phyloP scores from a whole-genome alignment of 2,113 vertebrate species.

The Chlorodrepanis virens region DNA sequence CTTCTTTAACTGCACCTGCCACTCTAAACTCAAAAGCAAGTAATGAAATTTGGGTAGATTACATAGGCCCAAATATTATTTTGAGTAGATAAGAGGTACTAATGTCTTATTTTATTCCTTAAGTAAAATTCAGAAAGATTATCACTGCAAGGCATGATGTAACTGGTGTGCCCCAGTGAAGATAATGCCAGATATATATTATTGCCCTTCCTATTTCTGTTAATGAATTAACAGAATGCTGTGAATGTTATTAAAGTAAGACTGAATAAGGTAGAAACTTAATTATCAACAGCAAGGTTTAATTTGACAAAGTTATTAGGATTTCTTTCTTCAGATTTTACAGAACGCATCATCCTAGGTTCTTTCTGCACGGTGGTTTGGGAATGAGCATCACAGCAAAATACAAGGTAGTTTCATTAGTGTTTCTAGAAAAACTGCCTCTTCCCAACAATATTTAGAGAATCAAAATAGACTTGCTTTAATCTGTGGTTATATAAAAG shows the following conservation, averaged over 20 bases:
- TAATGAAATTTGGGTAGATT: not conserved
- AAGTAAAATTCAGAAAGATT: not conserved
- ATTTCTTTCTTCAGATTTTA: conserved; percentile 14
- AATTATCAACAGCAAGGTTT: not conserved
- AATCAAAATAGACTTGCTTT: not conserved
- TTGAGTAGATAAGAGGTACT: not conserved
- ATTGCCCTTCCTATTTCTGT: not conserved
- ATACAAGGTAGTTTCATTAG: not conserved
- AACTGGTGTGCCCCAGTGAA: not conserved
- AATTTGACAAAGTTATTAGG: conserved; percentile 5
- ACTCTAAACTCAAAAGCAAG: not conserved
- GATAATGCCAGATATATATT: not conserved
- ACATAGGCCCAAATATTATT: not conserved
- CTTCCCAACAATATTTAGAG: not conserved
- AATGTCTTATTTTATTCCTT: not conserved
- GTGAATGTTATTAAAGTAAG: not conserved
- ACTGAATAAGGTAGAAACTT: not conserved
- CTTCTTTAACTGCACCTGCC: not conserved
- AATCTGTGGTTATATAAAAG: not conserved
- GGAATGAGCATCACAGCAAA: not conserved
- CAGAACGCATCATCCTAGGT: not conserved
- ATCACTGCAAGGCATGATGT: not conserved
- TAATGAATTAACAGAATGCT: not conserved
- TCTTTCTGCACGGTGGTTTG: not conserved
- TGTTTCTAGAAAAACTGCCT: not conserved